phyloP scores from a whole-genome alignment of 2,888 invertebrate genomes.

The Cryptocheilus praepositus region DNA sequence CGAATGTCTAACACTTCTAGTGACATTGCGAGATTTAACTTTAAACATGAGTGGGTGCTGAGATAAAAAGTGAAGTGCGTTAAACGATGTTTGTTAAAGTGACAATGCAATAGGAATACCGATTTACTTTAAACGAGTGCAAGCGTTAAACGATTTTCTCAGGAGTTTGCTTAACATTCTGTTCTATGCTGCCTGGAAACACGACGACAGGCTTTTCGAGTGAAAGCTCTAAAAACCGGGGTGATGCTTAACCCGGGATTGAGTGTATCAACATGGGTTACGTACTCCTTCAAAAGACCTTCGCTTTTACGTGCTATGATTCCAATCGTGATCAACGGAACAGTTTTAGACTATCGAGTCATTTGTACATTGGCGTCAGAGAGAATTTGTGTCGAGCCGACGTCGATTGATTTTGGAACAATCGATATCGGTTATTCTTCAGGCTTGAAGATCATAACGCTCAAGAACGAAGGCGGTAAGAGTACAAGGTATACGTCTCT shows the following conservation, averaged over 20 bases:
- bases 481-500: constrained; percentile 56
- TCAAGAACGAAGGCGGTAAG: constrained; percentile 72
- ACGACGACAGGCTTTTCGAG: constrained; percentile 67
- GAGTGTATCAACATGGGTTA: constrained; percentile 65
- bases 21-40: too few relatives aligned
- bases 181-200: not conserved
- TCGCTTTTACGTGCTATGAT: constrained; percentile 60
- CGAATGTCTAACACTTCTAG: too few relatives aligned
- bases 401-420: constrained; percentile 72
- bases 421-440: constrained; percentile 73
- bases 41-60: too few relatives aligned
- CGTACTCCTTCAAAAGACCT: constrained; percentile 67
- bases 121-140: not conserved
- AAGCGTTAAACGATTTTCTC: not conserved
- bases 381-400: constrained; percentile 63
- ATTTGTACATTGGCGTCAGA: constrained; percentile 60
- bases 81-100: too few relatives aligned
- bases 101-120: not conserved
- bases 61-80: too few relatives aligned
- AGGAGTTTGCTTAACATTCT: not conserved
- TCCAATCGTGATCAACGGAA: constrained; percentile 70
- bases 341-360: constrained; percentile 62
- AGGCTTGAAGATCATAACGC: constrained; percentile 64
- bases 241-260: constrained; percentile 71
- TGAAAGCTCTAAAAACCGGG: constrained; percentile 57